Base-by-base conservation (phyloP, 2,888 invertebrate genomes). In the Hypolimnas misippus region DNA sequence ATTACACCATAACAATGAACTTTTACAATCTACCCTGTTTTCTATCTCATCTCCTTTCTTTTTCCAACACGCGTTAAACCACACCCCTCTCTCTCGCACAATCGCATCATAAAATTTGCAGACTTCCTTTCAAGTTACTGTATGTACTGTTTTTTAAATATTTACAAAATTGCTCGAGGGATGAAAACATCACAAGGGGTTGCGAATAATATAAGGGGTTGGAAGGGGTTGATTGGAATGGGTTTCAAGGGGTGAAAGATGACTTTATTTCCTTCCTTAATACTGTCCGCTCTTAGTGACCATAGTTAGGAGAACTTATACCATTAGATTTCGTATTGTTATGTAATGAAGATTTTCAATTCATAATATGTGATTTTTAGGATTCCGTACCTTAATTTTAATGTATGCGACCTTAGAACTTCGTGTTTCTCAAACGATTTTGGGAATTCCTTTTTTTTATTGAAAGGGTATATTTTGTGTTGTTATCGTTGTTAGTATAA, bases 1-100 rank as follows among this genome's bases (percentile, higher is more conserved):
- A 69, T 69, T 63, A 65, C 69, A 66, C 65, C 65, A 71, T 72
- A 72, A 72, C 71, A 70, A 67, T 72, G 68, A 68, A 70, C 63
- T 70, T 66, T 66, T 63, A 63, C 68, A 68, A 62, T 65, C 67
- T 65, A 50, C 54, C 58, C 63, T 21, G 53, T 29, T 44, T 54
- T 54, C 17, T 60, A 60, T 60, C 46, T 46, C 54, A 57, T 35
- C 40, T 50, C 10, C 52, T 46, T 12, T 61, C 62, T 35, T 57
- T 31, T 42, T 63, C 62, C 19, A 35, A 7, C 35, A 2, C 52
- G 38, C 19, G 17, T 29, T 16, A 44, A 40, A 10, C 14, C 8
- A 29, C 14, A 7, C 33, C 54, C 51, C 57, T 42, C 55, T 42
- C 53, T 57, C 63, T 29, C 65, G 42, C 67, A 59, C 58, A 61